These are phyloP conservation scores for Danio albolineatus DNA, from an alignment of 2,797 vertebrate species.

Conservation along the genomic window DNA sequence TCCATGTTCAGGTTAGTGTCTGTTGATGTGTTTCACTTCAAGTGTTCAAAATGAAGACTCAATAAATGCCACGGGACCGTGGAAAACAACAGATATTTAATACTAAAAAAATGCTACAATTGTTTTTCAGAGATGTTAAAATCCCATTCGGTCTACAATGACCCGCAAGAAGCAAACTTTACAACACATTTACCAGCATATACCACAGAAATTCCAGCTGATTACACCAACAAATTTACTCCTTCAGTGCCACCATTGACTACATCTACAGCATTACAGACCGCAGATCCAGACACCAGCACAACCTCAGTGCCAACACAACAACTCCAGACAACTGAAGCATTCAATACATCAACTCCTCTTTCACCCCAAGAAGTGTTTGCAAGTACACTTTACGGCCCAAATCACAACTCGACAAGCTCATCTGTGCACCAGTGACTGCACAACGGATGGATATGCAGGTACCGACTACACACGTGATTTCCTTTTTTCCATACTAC, in stretches of 20 bases:
- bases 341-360: neutral
- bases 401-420: conserved; percentile 2
- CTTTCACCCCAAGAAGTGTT: neutral
- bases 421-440: neutral
- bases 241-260: neutral
- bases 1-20: conserved; percentile 73
- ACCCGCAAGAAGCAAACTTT: conserved; percentile 1
- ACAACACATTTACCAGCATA: neutral
- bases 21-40: conserved; percentile 7
- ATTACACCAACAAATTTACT: neutral
- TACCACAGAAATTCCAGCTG: conserved; percentile 13
- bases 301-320: conserved; percentile 7
- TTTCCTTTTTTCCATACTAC: neutral
- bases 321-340: neutral
- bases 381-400: neutral
- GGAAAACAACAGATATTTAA: neutral
- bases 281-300: conserved; percentile 23
- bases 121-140: conserved; percentile 39
- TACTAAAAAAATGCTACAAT: neutral
- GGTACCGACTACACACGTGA: conserved; percentile 7
- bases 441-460: conserved; percentile 21
- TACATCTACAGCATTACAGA: neutral
- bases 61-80: too few species aligned
- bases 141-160: neutral
- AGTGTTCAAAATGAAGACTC: neutral